Conservation (phyloP, 2,797 vertebrate genomes). For the Gobionotothen gibberifrons region DNA sequence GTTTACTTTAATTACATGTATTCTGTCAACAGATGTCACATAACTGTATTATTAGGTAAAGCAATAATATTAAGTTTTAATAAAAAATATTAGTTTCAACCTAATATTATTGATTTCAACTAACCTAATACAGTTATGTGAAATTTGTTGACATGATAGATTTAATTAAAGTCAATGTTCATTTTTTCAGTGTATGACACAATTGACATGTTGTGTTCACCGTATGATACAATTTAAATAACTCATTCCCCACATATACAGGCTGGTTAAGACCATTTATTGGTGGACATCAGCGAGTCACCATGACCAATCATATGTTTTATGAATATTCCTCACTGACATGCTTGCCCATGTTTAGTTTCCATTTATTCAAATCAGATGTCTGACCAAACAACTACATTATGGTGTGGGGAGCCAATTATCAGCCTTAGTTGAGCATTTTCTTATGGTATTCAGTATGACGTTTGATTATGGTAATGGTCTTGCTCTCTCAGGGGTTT, state of each 20-base stretch:
- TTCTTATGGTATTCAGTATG: not conserved
- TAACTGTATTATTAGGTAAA: too few species aligned
- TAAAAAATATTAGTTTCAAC: too few species aligned
- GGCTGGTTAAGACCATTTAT: not conserved
- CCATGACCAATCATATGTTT: not conserved
- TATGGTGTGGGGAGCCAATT: not conserved
- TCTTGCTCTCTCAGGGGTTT: not conserved
- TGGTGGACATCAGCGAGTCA: not conserved
- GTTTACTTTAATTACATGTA: too few species aligned
- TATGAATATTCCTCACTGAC: not conserved
- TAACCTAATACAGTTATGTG: too few species aligned
- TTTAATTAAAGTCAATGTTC: too few species aligned
- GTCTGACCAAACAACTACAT: not conserved
- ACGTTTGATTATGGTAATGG: not conserved
- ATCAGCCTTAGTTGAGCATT: not conserved
- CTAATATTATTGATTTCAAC: too few species aligned
- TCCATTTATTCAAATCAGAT: not conserved
- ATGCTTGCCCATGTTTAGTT: not conserved
- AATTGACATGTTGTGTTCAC: too few species aligned
- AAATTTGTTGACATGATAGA: too few species aligned
- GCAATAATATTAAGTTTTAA: too few species aligned
- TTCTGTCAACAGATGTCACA: too few species aligned
- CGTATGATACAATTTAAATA: not conserved
- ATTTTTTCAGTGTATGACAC: too few species aligned
- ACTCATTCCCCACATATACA: not conserved